These are phyloP conservation scores for Mastomys coucha DNA, from an alignment of 2,113 vertebrate species.

Conservation along the genomic window DNA sequence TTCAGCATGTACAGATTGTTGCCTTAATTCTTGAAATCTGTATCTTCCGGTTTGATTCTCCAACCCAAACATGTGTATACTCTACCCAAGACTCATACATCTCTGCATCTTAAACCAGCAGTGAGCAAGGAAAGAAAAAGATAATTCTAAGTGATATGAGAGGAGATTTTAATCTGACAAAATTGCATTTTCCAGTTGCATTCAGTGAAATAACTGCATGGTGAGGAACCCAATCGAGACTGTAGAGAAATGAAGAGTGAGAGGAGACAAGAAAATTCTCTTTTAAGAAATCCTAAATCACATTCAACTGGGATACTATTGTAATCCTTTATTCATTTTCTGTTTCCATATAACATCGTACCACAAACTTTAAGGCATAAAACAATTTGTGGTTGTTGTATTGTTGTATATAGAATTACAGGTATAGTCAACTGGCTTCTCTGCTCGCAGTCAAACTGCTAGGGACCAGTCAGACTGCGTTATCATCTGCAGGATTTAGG, in stretches of 20 bases:
- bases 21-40: constrained; percentile 66
- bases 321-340: constrained; percentile 28
- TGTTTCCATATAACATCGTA: not conserved
- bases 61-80: constrained; percentile 24
- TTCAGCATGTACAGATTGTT: constrained; percentile 71
- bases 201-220: constrained; percentile 59
- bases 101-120: constrained; percentile 59
- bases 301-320: not conserved
- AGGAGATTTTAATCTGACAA: constrained; percentile 62
- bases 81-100: constrained; percentile 32
- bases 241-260: not conserved
- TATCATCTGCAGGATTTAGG: not conserved
- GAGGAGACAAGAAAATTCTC: not conserved
- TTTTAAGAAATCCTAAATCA: not conserved
- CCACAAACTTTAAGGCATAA: not conserved
- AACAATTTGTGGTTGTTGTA: not conserved
- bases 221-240: constrained; percentile 27
- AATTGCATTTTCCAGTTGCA: constrained; percentile 60
- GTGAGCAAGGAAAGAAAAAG: not conserved
- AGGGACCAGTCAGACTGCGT: not conserved
- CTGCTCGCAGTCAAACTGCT: not conserved
- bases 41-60: constrained; percentile 69
- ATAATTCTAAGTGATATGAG: not conserved
- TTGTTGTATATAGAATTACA: constrained; percentile 2
- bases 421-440: not conserved